These are phyloP conservation scores for Chiloscyllium plagiosum DNA, from an alignment of 2,113 vertebrate genomes.

Conservation along the genomic window DNA sequence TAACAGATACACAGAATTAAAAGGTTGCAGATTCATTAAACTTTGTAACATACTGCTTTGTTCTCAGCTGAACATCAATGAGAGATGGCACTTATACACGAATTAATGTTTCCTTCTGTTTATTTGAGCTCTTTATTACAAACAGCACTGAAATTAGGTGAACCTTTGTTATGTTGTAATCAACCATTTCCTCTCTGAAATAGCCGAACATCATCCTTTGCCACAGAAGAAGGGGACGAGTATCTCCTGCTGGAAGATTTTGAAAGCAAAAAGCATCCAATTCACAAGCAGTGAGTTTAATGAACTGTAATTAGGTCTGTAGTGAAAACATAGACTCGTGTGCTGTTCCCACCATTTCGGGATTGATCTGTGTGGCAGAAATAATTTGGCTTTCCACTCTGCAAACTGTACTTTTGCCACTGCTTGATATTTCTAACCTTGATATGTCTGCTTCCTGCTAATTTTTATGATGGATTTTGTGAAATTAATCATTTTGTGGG, in stretches of 20 bases:
- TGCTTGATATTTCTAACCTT: constrained; percentile 1
- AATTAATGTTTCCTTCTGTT: neutral
- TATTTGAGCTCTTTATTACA: neutral
- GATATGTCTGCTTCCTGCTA: constrained; percentile 14
- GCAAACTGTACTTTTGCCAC: constrained; percentile 2
- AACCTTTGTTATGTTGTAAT: constrained; percentile 20
- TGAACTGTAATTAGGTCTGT: constrained; percentile 48
- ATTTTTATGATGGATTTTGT: neutral
- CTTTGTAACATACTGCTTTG: neutral
- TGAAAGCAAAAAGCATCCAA: constrained; percentile 86
- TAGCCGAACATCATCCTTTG: constrained; percentile 70
- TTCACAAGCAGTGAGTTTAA: constrained; percentile 82
- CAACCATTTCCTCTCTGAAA: constrained; percentile 61
- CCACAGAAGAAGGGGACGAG: constrained; percentile 76
- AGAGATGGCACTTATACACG: neutral
- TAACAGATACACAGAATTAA: neutral
- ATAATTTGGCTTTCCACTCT: constrained; percentile 28
- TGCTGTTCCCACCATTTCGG: constrained; percentile 1
- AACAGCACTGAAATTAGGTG: neutral
- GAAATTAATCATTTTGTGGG: neutral
- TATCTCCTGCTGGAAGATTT: constrained; percentile 97
- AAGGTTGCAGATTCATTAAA: neutral
- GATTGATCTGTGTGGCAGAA: constrained; percentile 23
- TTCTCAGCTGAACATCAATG: neutral
- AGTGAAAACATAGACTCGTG: neutral